Conservation (phyloP, 2,797 vertebrate genomes). For the Helostoma temminkii region DNA sequence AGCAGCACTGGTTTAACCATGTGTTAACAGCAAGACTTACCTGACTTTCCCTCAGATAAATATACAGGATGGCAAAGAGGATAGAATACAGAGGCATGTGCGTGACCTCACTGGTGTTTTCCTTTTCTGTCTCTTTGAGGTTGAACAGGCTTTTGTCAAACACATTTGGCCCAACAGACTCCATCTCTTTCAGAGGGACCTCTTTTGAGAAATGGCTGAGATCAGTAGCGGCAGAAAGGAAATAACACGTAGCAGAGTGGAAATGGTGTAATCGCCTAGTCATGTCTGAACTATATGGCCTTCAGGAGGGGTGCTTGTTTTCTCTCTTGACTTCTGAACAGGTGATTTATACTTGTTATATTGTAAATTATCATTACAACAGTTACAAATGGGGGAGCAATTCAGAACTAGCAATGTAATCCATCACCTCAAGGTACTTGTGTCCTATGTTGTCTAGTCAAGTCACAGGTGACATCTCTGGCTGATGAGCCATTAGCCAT, state of each 20-base stretch:
- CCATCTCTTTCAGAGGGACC: conserved; percentile 84
- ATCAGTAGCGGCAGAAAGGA: conserved; percentile 71
- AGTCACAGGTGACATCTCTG: conserved; percentile 67
- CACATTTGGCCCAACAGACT: conserved; percentile 82
- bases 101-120: conserved; percentile 69
- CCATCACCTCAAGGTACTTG: conserved; percentile 57
- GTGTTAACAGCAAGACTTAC: conserved; percentile 58
- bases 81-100: conserved; percentile 82
- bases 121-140: conserved; percentile 71
- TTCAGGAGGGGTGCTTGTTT: neutral
- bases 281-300: neutral
- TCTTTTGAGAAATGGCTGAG: conserved; percentile 85
- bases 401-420: neutral
- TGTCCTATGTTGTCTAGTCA: conserved; percentile 80
- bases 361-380: neutral
- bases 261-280: neutral
- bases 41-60: conserved; percentile 85
- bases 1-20: neutral
- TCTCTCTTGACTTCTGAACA: neutral
- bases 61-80: conserved; percentile 88
- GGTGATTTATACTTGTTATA: conserved; percentile 16
- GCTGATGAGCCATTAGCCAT: conserved; percentile 79
- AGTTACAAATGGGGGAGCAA: neutral
- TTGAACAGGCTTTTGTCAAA: conserved; percentile 78
- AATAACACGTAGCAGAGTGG: neutral